Evolutionary conservation across 2,113 vertebrate genomes (phyloP).

Genomic region (Mesembrinibis cayennensis): DNA sequence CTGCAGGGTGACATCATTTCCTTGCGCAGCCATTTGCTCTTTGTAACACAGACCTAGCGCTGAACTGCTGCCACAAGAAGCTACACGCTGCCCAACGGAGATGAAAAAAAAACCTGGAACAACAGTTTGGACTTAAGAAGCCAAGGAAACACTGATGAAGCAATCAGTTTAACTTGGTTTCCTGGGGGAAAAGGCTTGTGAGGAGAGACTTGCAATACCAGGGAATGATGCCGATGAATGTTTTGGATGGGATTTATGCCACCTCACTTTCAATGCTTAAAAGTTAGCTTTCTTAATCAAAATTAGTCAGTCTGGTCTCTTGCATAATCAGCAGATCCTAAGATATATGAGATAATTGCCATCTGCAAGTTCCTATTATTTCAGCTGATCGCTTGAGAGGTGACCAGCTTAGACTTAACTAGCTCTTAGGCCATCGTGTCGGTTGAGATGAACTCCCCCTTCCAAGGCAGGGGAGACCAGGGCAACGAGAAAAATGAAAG

Average conservation of each 20-base stretch:
- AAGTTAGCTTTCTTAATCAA: background rate
- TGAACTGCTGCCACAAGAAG: background rate
- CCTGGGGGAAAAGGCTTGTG: background rate
- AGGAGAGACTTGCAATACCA: background rate
- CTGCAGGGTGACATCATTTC: background rate
- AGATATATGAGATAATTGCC: background rate
- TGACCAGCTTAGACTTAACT: background rate
- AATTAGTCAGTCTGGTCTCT: background rate
- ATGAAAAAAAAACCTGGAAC: background rate
- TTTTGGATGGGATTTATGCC: background rate
- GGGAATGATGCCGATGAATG: background rate
- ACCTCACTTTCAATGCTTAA: background rate
- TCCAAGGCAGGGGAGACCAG: background rate
- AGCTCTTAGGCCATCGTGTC: rapidly evolving
- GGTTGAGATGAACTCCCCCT: background rate
- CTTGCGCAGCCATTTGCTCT: background rate
- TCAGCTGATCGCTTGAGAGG: background rate
- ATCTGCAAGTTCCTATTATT: background rate
- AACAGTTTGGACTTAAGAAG: background rate
- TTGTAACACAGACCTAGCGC: rapidly evolving
- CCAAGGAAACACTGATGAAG: background rate
- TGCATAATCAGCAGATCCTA: background rate
- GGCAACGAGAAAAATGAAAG: background rate
- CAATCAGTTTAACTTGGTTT: background rate
- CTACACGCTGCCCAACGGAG: background rate